These are phyloP conservation scores for Eretmochelys imbricata DNA, from an alignment of 2,113 vertebrate species.

Conservation along the genomic window DNA sequence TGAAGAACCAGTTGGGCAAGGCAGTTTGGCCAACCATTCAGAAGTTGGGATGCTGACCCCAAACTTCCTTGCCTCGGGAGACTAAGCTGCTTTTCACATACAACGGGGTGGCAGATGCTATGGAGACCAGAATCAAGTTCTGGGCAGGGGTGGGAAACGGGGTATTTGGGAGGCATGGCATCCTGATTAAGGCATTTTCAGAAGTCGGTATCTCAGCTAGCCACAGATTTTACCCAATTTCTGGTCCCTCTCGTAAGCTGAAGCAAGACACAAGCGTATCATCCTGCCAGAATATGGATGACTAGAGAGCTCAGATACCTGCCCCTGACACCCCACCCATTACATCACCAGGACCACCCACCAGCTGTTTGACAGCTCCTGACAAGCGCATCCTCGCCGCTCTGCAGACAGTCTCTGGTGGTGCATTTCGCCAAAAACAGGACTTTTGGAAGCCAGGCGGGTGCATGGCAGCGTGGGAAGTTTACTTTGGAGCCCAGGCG, in stretches of 20 bases:
- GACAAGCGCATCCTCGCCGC: not conserved
- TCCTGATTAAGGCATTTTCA: not conserved
- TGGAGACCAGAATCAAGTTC: not conserved
- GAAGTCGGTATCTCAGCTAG: not conserved
- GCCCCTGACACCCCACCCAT: too few species aligned
- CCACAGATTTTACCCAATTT: not conserved
- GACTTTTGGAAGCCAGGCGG: not conserved
- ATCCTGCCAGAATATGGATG: not conserved
- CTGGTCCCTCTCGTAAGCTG: not conserved
- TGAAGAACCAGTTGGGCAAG: too few species aligned
- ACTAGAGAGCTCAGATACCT: not conserved
- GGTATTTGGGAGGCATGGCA: too few species aligned
- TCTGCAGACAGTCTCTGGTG: fast-evolving
- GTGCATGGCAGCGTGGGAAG: not conserved
- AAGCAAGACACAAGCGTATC: fast-evolving
- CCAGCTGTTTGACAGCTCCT: fast-evolving
- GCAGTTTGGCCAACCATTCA: too few species aligned
- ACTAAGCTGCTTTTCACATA: too few species aligned
- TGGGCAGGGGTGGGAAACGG: not conserved
- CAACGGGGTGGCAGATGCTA: too few species aligned
- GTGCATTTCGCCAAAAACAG: not conserved
- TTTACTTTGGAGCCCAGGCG: not conserved
- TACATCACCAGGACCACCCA: fast-evolving
- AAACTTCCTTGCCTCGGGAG: too few species aligned
- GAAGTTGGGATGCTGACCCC: too few species aligned